A percentile compares a stretch with the other conserved stretches of the same genome.
phyloP scores from a whole-genome alignment of 2,888 invertebrate genomes.

The Priapulus caudatus region DNA sequence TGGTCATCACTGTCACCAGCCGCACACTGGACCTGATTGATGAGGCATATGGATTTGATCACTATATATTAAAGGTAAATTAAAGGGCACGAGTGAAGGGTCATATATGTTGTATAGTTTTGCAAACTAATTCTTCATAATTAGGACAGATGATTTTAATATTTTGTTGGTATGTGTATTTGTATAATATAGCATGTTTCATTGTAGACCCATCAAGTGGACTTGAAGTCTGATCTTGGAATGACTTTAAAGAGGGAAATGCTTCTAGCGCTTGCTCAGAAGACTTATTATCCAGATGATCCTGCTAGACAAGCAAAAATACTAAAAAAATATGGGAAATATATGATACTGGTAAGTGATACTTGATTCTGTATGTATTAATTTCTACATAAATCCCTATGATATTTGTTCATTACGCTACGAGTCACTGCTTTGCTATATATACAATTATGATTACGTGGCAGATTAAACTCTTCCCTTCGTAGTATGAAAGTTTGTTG shows the following conservation, averaged over 20 bases:
- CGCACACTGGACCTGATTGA: constrained; percentile 72
- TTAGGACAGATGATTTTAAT: neutral
- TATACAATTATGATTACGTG: too few species aligned
- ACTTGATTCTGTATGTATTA: too few species aligned
- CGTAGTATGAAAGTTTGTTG: too few species aligned
- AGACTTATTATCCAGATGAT: constrained; percentile 50
- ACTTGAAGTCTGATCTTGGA: constrained; percentile 72
- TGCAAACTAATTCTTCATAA: neutral
- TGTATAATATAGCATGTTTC: too few species aligned
- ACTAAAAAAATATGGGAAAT: constrained; percentile 63
- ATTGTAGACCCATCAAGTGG: constrained; percentile 73
- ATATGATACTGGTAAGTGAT: constrained; percentile 62
- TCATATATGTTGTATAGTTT: too few species aligned
- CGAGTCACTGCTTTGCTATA: too few species aligned
- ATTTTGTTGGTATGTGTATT: neutral
- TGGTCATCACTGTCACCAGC: constrained; percentile 68
- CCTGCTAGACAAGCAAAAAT: constrained; percentile 55
- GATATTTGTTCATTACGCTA: too few species aligned
- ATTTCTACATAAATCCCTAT: too few species aligned
- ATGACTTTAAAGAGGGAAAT: constrained; percentile 73
- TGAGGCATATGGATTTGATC: constrained; percentile 81
- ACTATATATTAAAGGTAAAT: constrained; percentile 74
- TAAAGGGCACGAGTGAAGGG: neutral
- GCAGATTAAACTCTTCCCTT: too few species aligned
- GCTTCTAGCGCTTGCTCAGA: constrained; percentile 49